Percentiles rank a stretch among this genome's conserved stretches.
Conservation (phyloP, 2,797 vertebrate species). For the Tinamus major region DNA sequence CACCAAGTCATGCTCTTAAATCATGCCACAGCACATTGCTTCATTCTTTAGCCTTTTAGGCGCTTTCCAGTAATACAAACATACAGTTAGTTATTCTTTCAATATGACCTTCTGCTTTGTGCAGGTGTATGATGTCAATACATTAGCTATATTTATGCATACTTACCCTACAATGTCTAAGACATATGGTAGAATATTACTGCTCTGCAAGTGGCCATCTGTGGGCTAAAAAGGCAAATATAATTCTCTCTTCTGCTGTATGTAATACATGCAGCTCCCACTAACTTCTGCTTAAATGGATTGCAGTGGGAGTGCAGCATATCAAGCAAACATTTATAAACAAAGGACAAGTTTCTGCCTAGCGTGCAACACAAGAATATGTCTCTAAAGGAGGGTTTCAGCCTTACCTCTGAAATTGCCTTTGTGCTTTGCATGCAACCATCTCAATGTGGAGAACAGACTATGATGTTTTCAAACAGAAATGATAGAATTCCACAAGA, state of each 20-base stretch:
- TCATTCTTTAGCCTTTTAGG: not conserved
- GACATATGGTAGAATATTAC: not conserved
- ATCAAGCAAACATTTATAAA: not conserved
- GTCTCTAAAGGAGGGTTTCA: not conserved
- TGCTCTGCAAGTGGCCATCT: not conserved
- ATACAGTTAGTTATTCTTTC: not conserved
- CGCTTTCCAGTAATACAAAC: not conserved
- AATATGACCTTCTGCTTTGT: accelerated
- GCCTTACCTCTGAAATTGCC: not conserved
- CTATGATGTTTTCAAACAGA: not conserved
- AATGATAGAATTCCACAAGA: not conserved
- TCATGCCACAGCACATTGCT: not conserved
- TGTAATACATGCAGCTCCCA: not conserved
- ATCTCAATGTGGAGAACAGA: not conserved
- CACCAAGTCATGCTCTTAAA: not conserved
- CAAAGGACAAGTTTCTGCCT: not conserved
- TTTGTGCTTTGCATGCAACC: not conserved
- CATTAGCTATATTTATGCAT: not conserved
- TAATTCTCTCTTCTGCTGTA: not conserved
- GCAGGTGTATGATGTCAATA: not conserved
- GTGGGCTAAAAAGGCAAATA: not conserved
- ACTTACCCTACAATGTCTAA: too few relatives aligned
- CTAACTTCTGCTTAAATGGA: not conserved
- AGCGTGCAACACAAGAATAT: not conserved
- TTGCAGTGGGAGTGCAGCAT: not conserved